These are phyloP conservation scores for Agelas oroides DNA, from an alignment of 37 sponge, comb jelly and placozoan species.

Conservation along the genomic window DNA sequence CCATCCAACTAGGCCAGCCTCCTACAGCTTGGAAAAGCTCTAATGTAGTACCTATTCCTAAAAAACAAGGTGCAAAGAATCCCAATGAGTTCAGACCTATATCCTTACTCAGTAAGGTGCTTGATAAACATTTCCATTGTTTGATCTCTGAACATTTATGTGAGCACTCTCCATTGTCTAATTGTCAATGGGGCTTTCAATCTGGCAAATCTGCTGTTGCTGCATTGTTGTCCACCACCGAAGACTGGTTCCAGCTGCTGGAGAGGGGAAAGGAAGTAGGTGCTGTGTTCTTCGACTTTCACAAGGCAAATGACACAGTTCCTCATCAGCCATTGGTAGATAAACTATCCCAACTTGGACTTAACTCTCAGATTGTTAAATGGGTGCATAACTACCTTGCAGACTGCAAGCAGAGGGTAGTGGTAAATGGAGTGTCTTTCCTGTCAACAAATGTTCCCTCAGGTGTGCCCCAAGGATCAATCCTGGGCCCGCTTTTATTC, in stretches of 20 bases:
- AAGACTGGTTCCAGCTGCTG: neutral
- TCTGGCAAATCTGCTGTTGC: neutral
- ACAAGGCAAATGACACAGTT: neutral
- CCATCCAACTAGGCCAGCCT: neutral
- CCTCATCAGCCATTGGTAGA: constrained; percentile 1
- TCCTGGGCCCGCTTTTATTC: constrained; percentile 17
- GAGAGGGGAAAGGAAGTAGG: neutral
- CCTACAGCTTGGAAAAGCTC: neutral
- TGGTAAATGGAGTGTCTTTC: neutral
- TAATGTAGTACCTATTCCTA: neutral
- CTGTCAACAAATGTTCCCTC: neutral
- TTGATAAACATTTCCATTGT: neutral
- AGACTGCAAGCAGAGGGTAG: constrained; percentile 2
- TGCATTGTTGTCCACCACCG: neutral
- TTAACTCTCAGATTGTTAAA: neutral
- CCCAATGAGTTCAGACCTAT: neutral
- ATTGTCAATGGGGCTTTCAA: constrained; percentile 17
- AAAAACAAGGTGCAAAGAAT: neutral
- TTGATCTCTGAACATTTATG: neutral
- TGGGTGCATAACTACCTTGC: constrained; percentile 5
- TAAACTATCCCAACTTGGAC: neutral
- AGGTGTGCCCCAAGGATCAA: constrained; percentile 19
- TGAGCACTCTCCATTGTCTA: neutral
- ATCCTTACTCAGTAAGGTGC: neutral
- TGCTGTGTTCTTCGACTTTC: neutral